These are phyloP conservation scores for Athalia circularis DNA, from an alignment of 2,888 invertebrate species.

Conservation along the genomic window DNA sequence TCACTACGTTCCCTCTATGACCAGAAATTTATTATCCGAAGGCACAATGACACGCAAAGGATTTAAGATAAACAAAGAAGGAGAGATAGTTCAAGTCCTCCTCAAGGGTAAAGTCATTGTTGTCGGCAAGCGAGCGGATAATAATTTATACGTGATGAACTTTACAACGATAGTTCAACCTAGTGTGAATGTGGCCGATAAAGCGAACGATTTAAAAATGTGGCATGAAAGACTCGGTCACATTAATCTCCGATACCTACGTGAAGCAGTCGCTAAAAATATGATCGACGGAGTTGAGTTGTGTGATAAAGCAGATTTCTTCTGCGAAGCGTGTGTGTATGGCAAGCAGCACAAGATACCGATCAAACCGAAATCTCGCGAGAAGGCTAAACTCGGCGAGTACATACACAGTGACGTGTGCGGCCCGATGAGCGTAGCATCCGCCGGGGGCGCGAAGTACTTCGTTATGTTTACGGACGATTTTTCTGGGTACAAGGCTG, in stretches of 20 bases:
- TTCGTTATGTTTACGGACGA: slow-evolving; percentile 19
- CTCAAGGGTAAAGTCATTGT: slow-evolving; percentile 35
- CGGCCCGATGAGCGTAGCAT: slow-evolving; percentile 6
- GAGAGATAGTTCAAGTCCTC: slow-evolving; percentile 26
- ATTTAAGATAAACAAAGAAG: slow-evolving; percentile 47
- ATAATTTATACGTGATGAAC: slow-evolving; percentile 51
- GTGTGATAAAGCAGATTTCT: slow-evolving; percentile 44
- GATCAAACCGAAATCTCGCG: background rate
- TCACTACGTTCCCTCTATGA: slow-evolving; percentile 53
- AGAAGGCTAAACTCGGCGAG: slow-evolving; percentile 5
- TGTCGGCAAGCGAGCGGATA: slow-evolving; percentile 49
- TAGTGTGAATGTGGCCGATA: background rate
- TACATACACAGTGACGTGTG: slow-evolving; percentile 29
- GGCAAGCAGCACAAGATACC: slow-evolving; percentile 11
- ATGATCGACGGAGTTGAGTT: slow-evolving; percentile 48
- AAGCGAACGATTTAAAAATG: slow-evolving; percentile 33
- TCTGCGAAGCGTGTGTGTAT: slow-evolving; percentile 47
- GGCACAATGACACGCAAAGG: slow-evolving; percentile 49
- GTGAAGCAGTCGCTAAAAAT: slow-evolving; percentile 48
- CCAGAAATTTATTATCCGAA: slow-evolving; percentile 57
- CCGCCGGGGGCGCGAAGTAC: slow-evolving; percentile 11
- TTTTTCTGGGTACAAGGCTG: background rate
- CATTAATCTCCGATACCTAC: slow-evolving; percentile 51
- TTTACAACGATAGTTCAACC: slow-evolving; percentile 21
- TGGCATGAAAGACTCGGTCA: slow-evolving; percentile 56